Evolutionary conservation across 1,140 invertebrate genomes (phyloP), one percentile per base, ranked within the genome.

Genomic region (Drosophila pachea): DNA sequence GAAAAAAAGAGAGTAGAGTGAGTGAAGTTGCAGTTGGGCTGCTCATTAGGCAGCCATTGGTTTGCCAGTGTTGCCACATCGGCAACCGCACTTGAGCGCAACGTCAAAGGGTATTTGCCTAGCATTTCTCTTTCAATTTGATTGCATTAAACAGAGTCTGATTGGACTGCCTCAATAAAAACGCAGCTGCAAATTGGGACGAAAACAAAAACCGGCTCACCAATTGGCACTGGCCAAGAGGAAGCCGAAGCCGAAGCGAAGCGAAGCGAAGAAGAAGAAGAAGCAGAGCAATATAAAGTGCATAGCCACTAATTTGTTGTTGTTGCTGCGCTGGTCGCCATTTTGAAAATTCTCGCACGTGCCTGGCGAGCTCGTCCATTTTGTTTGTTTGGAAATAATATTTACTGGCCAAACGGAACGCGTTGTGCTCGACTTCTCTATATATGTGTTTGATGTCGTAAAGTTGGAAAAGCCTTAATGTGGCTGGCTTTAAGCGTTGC

Each of bases 131-230:
- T 58, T 55, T 63, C 40, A 61, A 68, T 53, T 62, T 62, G 58
- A 81, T 74, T 81, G 77, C 70, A 82, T 82, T 81, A 77, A 77
- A 82, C 77, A 79, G 65, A 55, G 61, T 62, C 58, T 14, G 12
- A n/a, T 58, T 69, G 77, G 59, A 49, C 60, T 14, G 31, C 60
- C 35, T 45, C 35, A 58, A 36, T 58, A 45, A 49, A 45, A 65
- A 52, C n/a, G 9, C 42, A 33, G 63, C 35, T 31, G 9, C 52
- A 16, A 68, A 60, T 49, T 47, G 22, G 47, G 35, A 29, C 31
- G 36, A 43, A 53, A 38, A 54, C 32, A 33, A 54, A 22, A 22
- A 22, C 22, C 1, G 22, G 22, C 22, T 3, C 22, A 1, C 22
- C 22, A 22, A 22, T 22, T 3, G 22, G 1, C 1, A 22, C 22